A percentile compares a stretch with the other conserved stretches of the same genome.
These are phyloP conservation scores for Siphlonurus alternatus DNA, from an alignment of 2,888 invertebrate species.

Conservation along the genomic window DNA sequence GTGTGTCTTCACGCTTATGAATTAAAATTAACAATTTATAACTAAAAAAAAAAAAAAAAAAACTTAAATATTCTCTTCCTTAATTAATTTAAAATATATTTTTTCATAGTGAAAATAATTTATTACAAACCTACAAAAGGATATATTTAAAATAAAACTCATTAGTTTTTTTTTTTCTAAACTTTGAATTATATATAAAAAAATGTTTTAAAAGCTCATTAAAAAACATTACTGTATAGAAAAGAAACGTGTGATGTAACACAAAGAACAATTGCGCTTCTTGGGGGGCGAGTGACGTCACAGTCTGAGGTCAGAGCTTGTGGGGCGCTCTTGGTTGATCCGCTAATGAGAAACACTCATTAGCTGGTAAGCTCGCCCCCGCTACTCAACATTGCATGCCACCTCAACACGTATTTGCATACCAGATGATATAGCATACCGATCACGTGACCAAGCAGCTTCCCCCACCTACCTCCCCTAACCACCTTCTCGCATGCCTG, in stretches of 20 bases:
- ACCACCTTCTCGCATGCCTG: too few relatives aligned
- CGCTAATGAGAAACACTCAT: background rate
- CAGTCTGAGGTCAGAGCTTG: background rate
- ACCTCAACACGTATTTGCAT: background rate
- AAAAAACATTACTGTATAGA: background rate
- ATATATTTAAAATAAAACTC: background rate
- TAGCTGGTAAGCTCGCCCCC: background rate
- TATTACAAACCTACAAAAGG: background rate
- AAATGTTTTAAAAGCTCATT: background rate
- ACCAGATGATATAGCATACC: background rate
- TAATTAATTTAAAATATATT: too few relatives aligned
- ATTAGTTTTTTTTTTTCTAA: too few relatives aligned
- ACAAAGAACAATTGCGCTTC: background rate
- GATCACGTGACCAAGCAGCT: background rate
- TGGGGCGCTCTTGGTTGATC: background rate
- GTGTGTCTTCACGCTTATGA: background rate
- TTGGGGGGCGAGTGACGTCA: background rate
- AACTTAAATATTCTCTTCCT: too few relatives aligned
- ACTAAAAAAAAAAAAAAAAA: too few relatives aligned
- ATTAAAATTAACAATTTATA: background rate
- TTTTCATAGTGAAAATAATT: too few relatives aligned
- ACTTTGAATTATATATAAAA: background rate
- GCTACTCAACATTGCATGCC: background rate
- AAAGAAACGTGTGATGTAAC: background rate
- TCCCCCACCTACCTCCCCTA: too few relatives aligned